Percentiles rank a stretch among this genome's conserved stretches.
Conservation (phyloP, 30 jellyfish, hydroid and myxozoan species). For the Catostylus mosaicus region DNA sequence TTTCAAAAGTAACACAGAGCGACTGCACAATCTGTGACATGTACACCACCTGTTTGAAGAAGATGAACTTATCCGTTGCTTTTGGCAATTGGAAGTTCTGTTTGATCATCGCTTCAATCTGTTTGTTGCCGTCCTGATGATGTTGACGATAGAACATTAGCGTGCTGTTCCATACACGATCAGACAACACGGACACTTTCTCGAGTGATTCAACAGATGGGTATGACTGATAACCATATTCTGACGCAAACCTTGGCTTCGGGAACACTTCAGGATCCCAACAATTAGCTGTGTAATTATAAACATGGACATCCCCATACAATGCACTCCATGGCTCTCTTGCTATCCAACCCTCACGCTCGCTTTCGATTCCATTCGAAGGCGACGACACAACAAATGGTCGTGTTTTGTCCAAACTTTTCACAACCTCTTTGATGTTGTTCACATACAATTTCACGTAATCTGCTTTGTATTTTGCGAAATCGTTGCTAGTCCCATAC, state of each 20-base stretch:
- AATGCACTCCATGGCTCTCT: slow-evolving; percentile 70
- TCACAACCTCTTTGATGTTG: slow-evolving; percentile 60
- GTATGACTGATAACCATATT: slow-evolving; percentile 91
- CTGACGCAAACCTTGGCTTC: slow-evolving; percentile 91
- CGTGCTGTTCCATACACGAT: slow-evolving; percentile 82
- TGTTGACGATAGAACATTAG: slow-evolving; percentile 86
- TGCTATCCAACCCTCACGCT: slow-evolving; percentile 76
- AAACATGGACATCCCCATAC: slow-evolving; percentile 92
- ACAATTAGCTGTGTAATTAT: slow-evolving; percentile 75
- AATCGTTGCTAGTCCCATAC: slow-evolving; percentile 48
- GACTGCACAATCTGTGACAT: slow-evolving; percentile 92
- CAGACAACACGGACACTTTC: slow-evolving; percentile 38
- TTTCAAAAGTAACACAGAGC: slow-evolving; percentile 75
- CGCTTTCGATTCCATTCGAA: slow-evolving; percentile 80
- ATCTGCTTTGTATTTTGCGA: slow-evolving; percentile 34
- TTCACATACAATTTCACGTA: slow-evolving; percentile 72
- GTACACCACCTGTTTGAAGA: slow-evolving; percentile 68
- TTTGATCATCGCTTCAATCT: slow-evolving; percentile 65
- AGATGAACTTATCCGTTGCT: neutral
- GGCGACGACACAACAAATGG: slow-evolving; percentile 94
- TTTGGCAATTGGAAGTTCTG: slow-evolving; percentile 76
- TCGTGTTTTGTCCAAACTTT: slow-evolving; percentile 58
- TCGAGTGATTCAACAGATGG: slow-evolving; percentile 71
- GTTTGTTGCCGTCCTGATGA: slow-evolving; percentile 81
- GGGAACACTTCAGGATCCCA: slow-evolving; percentile 76